A percentile compares a stretch with the other conserved stretches of the same genome.
Conservation (phyloP, 2,888 invertebrate genomes). For the Apamea epomidion region DNA sequence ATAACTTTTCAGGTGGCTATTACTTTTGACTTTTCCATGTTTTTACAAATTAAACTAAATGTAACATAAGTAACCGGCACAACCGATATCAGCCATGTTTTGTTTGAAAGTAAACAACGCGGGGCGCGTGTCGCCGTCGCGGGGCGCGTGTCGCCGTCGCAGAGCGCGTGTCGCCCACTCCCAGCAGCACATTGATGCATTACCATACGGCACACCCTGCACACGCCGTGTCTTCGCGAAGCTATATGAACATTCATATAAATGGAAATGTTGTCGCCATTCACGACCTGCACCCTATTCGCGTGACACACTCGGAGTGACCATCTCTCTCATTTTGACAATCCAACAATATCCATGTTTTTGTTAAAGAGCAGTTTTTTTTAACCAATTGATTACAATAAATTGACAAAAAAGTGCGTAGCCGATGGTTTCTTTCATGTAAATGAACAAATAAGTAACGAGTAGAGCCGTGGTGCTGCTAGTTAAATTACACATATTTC, state of each 20-base stretch:
- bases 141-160: not conserved
- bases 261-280: slow-evolving; percentile 1
- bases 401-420: not conserved
- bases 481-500: not conserved
- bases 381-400: not conserved
- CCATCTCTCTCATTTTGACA: not conserved
- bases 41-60: not conserved
- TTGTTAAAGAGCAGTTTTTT: not conserved
- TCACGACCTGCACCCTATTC: not conserved
- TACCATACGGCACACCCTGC: not conserved
- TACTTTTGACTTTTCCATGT: not conserved
- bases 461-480: not conserved
- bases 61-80: not conserved
- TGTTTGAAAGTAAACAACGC: not conserved
- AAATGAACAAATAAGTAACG: not conserved
- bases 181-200: slow-evolving; percentile 21
- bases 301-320: not conserved
- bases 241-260: not conserved
- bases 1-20: not conserved
- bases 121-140: not conserved
- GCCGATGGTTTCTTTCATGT: not conserved
- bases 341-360: not conserved
- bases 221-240: not conserved
- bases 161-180: not conserved
- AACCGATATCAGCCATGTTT: slow-evolving; percentile 6